Conservation (phyloP, 2,888 invertebrate species). For the Hyalella azteca region DNA sequence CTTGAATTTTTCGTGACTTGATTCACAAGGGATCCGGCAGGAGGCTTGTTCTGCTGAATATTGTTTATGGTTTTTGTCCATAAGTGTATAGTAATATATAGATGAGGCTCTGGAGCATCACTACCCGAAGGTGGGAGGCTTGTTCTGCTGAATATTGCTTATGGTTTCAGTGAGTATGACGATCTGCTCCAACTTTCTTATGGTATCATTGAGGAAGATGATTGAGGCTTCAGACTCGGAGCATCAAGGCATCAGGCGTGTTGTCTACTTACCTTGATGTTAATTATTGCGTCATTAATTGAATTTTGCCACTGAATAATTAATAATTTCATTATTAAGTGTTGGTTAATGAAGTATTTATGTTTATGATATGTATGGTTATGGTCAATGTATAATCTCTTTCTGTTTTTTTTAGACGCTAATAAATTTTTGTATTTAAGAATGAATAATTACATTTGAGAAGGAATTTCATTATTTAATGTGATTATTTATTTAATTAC, state of each 20-base stretch:
- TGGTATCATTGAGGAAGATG: background rate
- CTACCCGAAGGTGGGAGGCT: conserved; percentile 44
- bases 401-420: too few species aligned
- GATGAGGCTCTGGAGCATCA: conserved; percentile 58
- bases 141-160: background rate
- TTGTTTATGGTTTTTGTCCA: too few species aligned
- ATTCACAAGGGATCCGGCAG: too few species aligned
- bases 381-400: too few species aligned
- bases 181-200: background rate
- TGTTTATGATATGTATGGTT: too few species aligned
- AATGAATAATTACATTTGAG: too few species aligned
- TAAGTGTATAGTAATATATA: too few species aligned
- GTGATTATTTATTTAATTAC: too few species aligned
- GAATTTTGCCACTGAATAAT: background rate
- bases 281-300: background rate
- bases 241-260: background rate
- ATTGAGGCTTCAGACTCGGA: background rate
- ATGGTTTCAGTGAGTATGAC: background rate
- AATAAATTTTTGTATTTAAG: too few species aligned
- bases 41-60: background rate
- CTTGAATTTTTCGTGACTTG: too few species aligned
- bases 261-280: background rate
- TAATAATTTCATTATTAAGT: background rate
- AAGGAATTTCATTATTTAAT: too few species aligned
- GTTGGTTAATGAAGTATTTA: background rate